phyloP scores from a whole-genome alignment of 2,888 invertebrate species.

The Polia nebulosa region DNA sequence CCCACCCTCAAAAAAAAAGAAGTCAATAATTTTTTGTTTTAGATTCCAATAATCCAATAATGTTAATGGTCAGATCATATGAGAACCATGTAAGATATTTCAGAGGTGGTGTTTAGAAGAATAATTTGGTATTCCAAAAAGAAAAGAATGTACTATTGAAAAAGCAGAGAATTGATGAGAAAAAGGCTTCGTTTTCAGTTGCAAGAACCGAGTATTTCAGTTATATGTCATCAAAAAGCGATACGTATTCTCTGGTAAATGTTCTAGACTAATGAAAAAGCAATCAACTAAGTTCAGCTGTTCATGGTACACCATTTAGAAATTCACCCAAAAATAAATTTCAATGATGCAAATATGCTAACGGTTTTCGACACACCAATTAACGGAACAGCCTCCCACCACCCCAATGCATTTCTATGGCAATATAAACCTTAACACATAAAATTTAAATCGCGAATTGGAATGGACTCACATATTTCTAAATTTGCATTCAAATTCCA shows the following conservation, averaged over 20 bases:
- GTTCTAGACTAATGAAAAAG: conserved; percentile 39
- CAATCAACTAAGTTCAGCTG: conserved; percentile 24
- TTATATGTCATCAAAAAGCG: conserved; percentile 24
- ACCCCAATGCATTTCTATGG: conserved; percentile 41
- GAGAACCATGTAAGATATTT: no score
- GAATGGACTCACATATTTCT: conserved; percentile 6
- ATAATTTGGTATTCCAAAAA: background rate
- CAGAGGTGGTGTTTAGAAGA: no score
- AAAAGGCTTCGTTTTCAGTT: background rate
- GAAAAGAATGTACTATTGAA: no score
- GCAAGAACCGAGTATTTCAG: conserved; percentile 9
- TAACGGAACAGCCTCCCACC: conserved; percentile 61
- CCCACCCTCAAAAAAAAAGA: no score
- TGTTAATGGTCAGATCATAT: no score
- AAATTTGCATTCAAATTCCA: conserved; percentile 31
- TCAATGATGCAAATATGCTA: conserved; percentile 54
- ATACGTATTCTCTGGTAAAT: background rate
- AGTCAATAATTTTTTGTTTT: no score
- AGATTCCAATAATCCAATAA: no score
- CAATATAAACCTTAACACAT: conserved; percentile 51
- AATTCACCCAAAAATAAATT: conserved; percentile 47
- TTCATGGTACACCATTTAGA: conserved; percentile 23
- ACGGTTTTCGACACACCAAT: conserved; percentile 68
- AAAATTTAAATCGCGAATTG: conserved; percentile 39
- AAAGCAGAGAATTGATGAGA: background rate